Base-by-base conservation (phyloP, 2,888 invertebrate species). In the Caenorhabditis sp. region DNA sequence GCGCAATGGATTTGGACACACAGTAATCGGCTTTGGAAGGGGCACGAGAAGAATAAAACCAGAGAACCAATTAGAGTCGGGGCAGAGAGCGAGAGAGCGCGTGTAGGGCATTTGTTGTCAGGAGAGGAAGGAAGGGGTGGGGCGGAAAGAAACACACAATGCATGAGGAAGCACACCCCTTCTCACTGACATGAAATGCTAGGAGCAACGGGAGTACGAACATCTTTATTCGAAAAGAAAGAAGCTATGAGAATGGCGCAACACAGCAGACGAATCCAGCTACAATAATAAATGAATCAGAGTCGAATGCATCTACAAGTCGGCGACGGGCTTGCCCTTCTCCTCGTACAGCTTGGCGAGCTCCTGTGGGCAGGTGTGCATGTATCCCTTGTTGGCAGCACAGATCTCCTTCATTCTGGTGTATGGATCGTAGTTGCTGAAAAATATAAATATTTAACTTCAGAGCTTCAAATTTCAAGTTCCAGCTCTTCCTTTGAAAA, bases 391-490 rank as follows among this genome's bases (percentile, higher is more conserved):
- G 84, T 89, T 87, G 69, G 85, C 67, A 37, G 82, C 87, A 67
- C 90, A 90, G 80, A 90, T 90, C 80, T 90, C 89, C 68, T 83
- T 85, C 89, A 89, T 87, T 65, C 90, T 87, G 62, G 82, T 84
- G 85, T 90, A 90, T 20, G 90, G 89, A 70, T 90, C 90, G 85
- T 90, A 90, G 80, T 70, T 87, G 68, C 90, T 90, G 83, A 26
- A 87, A 78, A 32, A 4, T 4, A 32, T 32, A 32, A 32, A 32
- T 32, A 32, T n/a, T n/a, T n/a, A n/a, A n/a, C n/a, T n/a, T n/a
- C n/a, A n/a, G n/a, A n/a, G n/a, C n/a, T n/a, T n/a, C n/a, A n/a
- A n/a, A n/a, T n/a, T n/a, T n/a, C n/a, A n/a, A n/a, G n/a, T n/a
- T n/a, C n/a, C n/a, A n/a, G n/a, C n/a, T n/a, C n/a, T n/a, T n/a